Percentiles rank a stretch among this genome's conserved stretches.
Conservation (phyloP, 2,113 vertebrate species). For the Corythornis vintsioides region DNA sequence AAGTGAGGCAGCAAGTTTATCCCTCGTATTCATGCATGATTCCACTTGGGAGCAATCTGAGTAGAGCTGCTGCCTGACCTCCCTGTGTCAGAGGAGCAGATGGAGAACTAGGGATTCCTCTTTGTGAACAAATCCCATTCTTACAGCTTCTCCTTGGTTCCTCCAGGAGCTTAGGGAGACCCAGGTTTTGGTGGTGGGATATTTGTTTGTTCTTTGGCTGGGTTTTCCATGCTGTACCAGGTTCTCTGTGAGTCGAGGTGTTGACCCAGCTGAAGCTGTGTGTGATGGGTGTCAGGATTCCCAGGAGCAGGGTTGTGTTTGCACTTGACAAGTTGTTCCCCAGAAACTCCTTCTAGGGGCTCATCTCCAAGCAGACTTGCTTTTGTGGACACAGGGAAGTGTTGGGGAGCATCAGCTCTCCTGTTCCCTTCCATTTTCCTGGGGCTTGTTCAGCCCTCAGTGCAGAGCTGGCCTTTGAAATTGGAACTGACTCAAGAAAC, state of each 20-base stretch:
- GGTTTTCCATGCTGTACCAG: neutral
- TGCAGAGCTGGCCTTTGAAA: neutral
- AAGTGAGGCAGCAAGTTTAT: neutral
- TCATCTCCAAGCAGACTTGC: neutral
- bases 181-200: neutral
- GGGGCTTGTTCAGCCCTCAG: neutral
- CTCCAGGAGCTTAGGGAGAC: neutral
- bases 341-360: neutral
- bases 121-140: neutral
- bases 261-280: neutral
- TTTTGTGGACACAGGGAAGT: neutral
- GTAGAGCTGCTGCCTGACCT: neutral
- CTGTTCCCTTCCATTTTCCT: neutral
- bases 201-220: neutral
- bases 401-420: neutral
- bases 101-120: neutral
- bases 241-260: neutral
- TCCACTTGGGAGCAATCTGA: accelerated
- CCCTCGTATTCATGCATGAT: neutral
- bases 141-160: neutral
- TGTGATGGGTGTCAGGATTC: neutral
- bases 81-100: accelerated
- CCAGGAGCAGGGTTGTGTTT: neutral
- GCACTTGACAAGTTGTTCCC: neutral
- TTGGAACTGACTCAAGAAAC: neutral